Evolutionary conservation across 1,140 invertebrate genomes (phyloP).

Genomic region (Drosophila guanche): DNA sequence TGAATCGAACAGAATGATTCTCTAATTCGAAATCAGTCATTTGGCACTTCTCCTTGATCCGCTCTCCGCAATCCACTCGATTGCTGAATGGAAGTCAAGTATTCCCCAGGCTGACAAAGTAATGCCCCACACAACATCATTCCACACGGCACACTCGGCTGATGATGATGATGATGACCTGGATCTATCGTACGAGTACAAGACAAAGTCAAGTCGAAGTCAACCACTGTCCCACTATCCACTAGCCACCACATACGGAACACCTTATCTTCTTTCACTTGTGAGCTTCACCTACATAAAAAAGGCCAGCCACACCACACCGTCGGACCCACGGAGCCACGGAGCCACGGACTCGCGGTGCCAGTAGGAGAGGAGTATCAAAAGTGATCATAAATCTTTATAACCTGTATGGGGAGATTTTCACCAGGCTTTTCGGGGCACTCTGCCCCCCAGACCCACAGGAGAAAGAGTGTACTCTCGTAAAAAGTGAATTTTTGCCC

Average conservation of each 20-base stretch:
- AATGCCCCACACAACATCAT: too few relatives aligned
- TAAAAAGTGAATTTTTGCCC: slow-evolving; percentile 66
- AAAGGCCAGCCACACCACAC: not conserved
- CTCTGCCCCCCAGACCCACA: slow-evolving; percentile 11
- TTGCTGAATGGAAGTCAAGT: too few relatives aligned
- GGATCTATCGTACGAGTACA: slow-evolving; percentile 4
- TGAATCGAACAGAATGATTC: too few relatives aligned
- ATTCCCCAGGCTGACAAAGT: too few relatives aligned
- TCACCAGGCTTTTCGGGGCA: slow-evolving; percentile 48
- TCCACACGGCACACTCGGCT: too few relatives aligned
- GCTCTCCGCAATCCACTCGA: too few relatives aligned
- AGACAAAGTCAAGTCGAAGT: too few relatives aligned
- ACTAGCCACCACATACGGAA: slow-evolving; percentile 3
- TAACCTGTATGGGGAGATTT: slow-evolving; percentile 73
- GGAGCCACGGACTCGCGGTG: slow-evolving; percentile 16
- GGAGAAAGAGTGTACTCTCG: slow-evolving; percentile 2
- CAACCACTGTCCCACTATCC: not conserved
- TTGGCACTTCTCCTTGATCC: too few relatives aligned
- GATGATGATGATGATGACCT: slow-evolving; percentile 13
- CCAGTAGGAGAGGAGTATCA: slow-evolving; percentile 44
- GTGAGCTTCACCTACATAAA: slow-evolving; percentile 24
- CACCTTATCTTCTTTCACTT: slow-evolving; percentile 37
- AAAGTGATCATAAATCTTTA: slow-evolving; percentile 76
- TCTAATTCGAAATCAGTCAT: too few relatives aligned
- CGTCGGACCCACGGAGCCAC: not conserved